Conservation (phyloP, 2,888 invertebrate species). For the Xylota segnis region DNA sequence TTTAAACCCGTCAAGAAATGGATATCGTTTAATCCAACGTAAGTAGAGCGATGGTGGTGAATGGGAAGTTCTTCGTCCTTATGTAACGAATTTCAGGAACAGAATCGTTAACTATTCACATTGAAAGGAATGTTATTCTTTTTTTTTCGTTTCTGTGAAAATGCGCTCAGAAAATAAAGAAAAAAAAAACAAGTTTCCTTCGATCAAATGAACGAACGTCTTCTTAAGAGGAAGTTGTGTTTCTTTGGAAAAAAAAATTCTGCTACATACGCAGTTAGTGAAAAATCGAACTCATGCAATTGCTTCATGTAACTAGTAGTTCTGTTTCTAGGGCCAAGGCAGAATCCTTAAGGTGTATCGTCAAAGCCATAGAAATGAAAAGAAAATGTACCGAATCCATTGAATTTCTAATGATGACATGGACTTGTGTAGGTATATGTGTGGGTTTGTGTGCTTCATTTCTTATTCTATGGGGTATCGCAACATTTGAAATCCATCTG, state of each 20-base stretch:
- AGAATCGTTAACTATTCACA: constrained; percentile 22
- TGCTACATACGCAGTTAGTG: constrained; percentile 36
- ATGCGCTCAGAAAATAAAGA: not conserved
- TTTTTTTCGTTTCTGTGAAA: not conserved
- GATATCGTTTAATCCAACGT: constrained; percentile 17
- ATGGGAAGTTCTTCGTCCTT: constrained; percentile 6
- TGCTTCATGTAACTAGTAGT: not conserved
- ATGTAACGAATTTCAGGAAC: constrained; percentile 20
- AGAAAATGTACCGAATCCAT: constrained; percentile 15
- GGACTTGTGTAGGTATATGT: not conserved
- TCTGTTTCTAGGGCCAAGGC: not conserved
- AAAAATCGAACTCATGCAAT: constrained; percentile 33
- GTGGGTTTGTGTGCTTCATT: constrained; percentile 2
- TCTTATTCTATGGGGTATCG: constrained; percentile 3
- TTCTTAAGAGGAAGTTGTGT: constrained; percentile 49
- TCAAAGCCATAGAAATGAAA: constrained; percentile 11
- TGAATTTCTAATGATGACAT: constrained; percentile 49
- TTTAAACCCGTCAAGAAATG: constrained; percentile 10
- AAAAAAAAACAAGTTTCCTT: constrained; percentile 5
- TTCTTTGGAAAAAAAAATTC: constrained; percentile 25
- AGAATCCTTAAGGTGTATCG: constrained; percentile 10
- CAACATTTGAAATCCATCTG: constrained; percentile 24
- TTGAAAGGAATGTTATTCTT: constrained; percentile 12
- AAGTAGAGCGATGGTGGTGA: not conserved
- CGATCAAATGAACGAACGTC: constrained; percentile 25